These are phyloP conservation scores for Phylloscopus trochilus DNA, from an alignment of 2,113 vertebrate genomes.

Conservation along the genomic window DNA sequence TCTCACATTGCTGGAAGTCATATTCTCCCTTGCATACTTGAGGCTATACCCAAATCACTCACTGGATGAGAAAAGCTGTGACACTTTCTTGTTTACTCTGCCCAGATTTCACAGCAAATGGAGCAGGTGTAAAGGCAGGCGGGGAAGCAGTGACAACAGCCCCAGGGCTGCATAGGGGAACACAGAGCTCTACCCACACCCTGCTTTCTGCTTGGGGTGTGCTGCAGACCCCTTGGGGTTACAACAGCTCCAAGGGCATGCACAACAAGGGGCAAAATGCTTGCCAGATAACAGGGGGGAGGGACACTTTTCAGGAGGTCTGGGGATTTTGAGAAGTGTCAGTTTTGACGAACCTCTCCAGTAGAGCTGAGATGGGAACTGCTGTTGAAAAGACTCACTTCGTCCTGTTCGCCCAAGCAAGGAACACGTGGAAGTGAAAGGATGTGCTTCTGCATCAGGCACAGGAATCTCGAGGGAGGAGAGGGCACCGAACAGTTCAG, in stretches of 20 bases:
- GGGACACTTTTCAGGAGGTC: neutral
- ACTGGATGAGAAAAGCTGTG: neutral
- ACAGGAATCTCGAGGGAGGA: neutral
- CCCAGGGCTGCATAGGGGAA: fast-evolving
- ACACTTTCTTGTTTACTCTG: neutral
- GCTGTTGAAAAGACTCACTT: neutral
- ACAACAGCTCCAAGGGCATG: neutral
- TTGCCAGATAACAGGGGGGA: fast-evolving
- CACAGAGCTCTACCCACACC: neutral
- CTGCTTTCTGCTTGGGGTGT: neutral
- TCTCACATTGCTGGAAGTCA: neutral
- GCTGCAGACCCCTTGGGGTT: no score
- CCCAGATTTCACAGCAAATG: neutral
- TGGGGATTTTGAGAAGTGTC: neutral
- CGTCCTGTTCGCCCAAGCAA: neutral
- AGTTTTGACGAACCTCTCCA: neutral
- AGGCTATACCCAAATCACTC: neutral
- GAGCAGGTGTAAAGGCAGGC: neutral
- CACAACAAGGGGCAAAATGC: neutral
- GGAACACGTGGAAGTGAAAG: neutral
- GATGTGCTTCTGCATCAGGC: fast-evolving
- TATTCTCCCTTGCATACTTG: neutral
- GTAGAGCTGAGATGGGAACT: neutral
- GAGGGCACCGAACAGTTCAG: neutral
- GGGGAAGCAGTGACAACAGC: neutral